These are phyloP conservation scores for Ceratina calcarata DNA, from an alignment of 1,140 invertebrate species.

Conservation along the genomic window DNA sequence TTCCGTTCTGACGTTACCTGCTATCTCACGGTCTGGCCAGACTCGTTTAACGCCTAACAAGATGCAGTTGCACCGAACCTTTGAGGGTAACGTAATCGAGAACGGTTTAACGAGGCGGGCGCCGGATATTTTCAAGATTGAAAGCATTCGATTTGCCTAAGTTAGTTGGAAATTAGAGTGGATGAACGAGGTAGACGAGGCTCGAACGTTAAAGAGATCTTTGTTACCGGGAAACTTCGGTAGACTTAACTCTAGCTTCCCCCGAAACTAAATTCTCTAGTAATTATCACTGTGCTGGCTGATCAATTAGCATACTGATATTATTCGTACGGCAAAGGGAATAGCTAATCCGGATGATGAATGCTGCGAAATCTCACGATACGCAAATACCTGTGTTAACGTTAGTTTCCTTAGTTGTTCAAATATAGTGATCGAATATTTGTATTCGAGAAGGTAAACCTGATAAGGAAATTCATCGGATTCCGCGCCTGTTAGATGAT, in stretches of 20 bases:
- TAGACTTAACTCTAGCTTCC: background rate
- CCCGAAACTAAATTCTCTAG: no score
- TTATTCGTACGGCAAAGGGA: background rate
- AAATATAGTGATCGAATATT: no score
- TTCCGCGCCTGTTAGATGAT: conserved; percentile 11
- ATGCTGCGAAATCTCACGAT: background rate
- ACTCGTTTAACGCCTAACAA: no score
- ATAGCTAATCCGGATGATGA: background rate
- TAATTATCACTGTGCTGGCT: background rate
- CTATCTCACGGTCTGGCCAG: no score
- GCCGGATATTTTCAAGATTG: conserved; percentile 33
- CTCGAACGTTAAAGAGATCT: conserved; percentile 10
- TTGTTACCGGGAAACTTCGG: conserved; percentile 8
- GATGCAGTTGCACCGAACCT: background rate
- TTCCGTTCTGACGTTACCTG: background rate
- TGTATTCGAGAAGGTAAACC: no score
- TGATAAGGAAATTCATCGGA: background rate
- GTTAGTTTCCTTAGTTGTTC: no score
- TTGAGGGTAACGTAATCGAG: conserved; percentile 3
- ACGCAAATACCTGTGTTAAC: no score
- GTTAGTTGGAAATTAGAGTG: conserved; percentile 27
- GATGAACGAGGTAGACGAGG: background rate
- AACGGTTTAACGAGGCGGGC: conserved; percentile 9
- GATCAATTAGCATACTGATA: conserved; percentile 14
- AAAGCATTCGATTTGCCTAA: conserved; percentile 22